Conservation (phyloP, 2,113 vertebrate genomes). For the Sialia sialis region DNA sequence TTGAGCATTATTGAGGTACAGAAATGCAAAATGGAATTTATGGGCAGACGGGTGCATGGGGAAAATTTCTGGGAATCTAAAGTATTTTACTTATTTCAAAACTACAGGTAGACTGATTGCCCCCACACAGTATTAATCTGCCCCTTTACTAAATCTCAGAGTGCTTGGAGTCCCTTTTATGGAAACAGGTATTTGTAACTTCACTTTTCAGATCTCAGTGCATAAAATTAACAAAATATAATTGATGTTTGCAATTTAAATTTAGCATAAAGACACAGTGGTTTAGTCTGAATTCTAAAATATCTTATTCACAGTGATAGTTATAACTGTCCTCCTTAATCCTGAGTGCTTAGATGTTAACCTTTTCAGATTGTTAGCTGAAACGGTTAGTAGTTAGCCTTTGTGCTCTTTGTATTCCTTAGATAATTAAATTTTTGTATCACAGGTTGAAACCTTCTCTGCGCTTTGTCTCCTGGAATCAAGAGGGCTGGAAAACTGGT, state of each 20-base stretch:
- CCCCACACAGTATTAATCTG: neutral
- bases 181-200: neutral
- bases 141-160: neutral
- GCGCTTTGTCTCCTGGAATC: slow-evolving; percentile 93
- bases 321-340: neutral
- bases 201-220: neutral
- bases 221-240: neutral
- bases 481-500: slow-evolving; percentile 96
- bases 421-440: neutral
- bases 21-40: neutral
- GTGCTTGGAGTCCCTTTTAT: neutral
- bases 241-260: neutral
- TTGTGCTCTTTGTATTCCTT: neutral
- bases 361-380: neutral
- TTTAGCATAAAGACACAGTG: neutral
- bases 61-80: neutral
- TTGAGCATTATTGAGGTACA: neutral
- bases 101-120: neutral
- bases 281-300: neutral
- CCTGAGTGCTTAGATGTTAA: neutral
- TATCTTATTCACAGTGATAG: neutral
- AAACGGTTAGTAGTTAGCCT: neutral
- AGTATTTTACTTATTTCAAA: neutral
- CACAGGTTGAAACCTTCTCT: slow-evolving; percentile 86
- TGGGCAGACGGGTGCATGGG: neutral